These are phyloP conservation scores for Oceanodroma tethys DNA, from an alignment of 2,113 vertebrate species.

Conservation along the genomic window DNA sequence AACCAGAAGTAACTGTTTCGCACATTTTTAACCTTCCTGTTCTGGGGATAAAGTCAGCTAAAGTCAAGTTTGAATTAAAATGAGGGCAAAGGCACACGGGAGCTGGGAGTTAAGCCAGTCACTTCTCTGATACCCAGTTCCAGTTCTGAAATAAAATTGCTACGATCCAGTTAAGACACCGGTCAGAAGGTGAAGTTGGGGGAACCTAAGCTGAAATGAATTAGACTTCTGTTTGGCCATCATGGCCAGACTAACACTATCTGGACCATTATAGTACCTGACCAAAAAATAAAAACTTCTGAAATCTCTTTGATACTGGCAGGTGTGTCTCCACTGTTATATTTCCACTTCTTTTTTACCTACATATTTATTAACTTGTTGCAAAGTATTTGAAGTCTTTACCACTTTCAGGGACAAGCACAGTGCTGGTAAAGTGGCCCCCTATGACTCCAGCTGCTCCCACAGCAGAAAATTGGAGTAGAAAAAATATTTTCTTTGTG, in stretches of 20 bases:
- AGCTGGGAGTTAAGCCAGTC: not conserved
- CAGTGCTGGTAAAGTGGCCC: not conserved
- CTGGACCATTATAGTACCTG: not conserved
- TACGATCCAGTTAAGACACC: not conserved
- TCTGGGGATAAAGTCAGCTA: not conserved
- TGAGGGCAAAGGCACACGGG: not conserved
- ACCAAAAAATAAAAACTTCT: not conserved
- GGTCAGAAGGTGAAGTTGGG: not conserved
- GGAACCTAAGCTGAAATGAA: not conserved
- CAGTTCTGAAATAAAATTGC: not conserved
- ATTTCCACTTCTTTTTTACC: not conserved
- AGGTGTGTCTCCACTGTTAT: not conserved
- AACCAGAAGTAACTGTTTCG: not conserved
- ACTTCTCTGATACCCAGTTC: not conserved
- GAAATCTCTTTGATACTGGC: not conserved
- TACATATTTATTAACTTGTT: not conserved
- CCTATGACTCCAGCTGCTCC: not conserved
- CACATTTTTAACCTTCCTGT: not conserved
- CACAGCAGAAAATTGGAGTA: not conserved
- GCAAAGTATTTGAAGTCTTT: not conserved
- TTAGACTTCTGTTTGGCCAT: not conserved
- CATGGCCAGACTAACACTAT: not conserved
- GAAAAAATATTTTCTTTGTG: not conserved
- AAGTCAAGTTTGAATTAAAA: not conserved
- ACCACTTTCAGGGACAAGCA: not conserved